Percentiles rank a stretch among this genome's conserved stretches.
phyloP scores from a whole-genome alignment of 2,888 invertebrate species.

The Lamellibrachia columna region DNA sequence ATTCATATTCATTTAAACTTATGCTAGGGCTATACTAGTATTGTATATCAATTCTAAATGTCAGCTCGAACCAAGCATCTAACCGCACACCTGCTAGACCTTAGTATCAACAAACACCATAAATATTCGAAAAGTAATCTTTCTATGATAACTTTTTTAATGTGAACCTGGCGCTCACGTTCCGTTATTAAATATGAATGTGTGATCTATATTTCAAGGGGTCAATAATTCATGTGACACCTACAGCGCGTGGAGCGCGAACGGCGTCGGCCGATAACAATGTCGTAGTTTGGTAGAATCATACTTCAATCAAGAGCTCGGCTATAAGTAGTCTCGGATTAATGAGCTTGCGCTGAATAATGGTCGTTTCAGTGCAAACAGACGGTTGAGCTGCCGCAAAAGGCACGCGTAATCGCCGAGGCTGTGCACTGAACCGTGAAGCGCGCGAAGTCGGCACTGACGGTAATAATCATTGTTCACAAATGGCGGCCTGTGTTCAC shows the following conservation, averaged over 20 bases:
- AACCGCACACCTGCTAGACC: neutral
- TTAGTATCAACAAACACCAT: neutral
- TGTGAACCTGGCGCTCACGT: neutral
- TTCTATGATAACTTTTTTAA: neutral
- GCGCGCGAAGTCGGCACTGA: neutral
- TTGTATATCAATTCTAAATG: neutral
- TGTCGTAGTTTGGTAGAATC: neutral
- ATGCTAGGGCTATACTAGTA: neutral
- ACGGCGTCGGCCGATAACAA: neutral
- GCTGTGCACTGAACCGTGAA: neutral
- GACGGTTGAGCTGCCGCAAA: neutral
- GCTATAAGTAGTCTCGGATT: neutral
- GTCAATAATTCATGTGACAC: constrained; percentile 2
- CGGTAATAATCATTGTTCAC: constrained; percentile 16
- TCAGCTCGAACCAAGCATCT: neutral
- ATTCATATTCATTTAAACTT: too few species aligned
- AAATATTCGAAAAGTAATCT: neutral
- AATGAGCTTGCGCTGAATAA: neutral
- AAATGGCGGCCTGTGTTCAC: neutral
- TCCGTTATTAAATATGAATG: neutral
- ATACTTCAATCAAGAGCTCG: constrained; percentile 16
- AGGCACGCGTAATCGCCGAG: neutral
- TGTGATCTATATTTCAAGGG: neutral
- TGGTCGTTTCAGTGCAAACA: neutral
- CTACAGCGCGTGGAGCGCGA: neutral